Conservation (phyloP, 2,113 vertebrate genomes). For the Melanotaenia duboulayi region DNA sequence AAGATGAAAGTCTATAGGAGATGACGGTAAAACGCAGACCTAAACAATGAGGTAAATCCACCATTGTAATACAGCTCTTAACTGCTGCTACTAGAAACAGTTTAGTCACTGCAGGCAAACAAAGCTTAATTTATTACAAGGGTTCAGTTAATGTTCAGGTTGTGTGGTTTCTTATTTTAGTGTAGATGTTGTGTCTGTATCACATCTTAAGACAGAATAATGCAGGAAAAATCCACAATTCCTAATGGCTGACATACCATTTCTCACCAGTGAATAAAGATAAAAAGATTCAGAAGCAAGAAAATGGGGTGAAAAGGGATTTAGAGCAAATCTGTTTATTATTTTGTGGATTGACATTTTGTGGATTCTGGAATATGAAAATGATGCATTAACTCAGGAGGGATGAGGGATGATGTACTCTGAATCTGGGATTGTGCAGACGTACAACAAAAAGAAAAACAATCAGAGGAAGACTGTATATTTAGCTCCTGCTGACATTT, state of each 20-base stretch:
- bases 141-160: no score
- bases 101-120: no score
- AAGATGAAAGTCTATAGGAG: no score
- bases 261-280: background rate
- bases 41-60: background rate
- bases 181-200: background rate
- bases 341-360: constrained; percentile 13
- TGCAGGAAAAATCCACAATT: background rate
- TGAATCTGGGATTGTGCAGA: constrained; percentile 34
- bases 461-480: constrained; percentile 7
- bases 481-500: constrained; percentile 45
- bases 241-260: background rate
- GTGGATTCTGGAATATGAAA: constrained; percentile 8
- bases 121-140: background rate
- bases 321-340: background rate
- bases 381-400: constrained; percentile 22
- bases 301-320: background rate
- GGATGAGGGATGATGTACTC: background rate
- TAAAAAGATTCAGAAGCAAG: background rate
- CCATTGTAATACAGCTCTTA: background rate
- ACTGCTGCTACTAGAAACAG: no score
- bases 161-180: background rate
- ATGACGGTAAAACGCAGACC: no score
- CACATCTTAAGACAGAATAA: background rate
- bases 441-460: background rate